Percentiles rank a stretch among this genome's conserved stretches.
These are phyloP conservation scores for Entelurus aequoreus DNA, from an alignment of 2,113 vertebrate species.

Conservation along the genomic window DNA sequence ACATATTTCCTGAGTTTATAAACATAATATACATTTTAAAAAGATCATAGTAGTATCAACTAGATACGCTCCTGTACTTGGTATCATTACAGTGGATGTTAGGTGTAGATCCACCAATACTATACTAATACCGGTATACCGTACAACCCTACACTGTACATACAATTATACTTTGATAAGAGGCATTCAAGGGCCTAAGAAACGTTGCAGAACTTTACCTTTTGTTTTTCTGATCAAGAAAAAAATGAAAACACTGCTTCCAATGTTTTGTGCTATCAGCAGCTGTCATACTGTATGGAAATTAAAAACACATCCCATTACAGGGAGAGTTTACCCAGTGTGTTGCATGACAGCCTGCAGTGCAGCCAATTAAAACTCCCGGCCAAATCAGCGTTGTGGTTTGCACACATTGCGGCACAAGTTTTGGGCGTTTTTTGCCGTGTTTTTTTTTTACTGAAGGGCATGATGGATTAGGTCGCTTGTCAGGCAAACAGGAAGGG, in stretches of 20 bases:
- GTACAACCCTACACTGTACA: no score
- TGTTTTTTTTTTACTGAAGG: conserved; percentile 41
- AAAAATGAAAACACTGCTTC: conserved; percentile 7
- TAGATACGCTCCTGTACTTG: no score
- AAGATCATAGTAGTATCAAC: no score
- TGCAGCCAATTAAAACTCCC: conserved; percentile 58
- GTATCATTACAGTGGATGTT: no score
- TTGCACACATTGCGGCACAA: conserved; percentile 37
- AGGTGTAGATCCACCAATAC: no score
- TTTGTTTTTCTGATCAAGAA: no score
- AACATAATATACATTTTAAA: no score
- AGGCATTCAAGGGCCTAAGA: no score
- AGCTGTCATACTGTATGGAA: conserved; percentile 26
- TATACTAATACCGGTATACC: no score
- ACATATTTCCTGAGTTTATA: no score
- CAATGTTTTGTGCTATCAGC: conserved; percentile 21
- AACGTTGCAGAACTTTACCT: no score
- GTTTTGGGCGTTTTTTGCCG: conserved; percentile 34
- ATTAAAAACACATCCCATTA: conserved; percentile 34
- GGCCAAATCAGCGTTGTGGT: conserved; percentile 48
- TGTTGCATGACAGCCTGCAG: conserved; percentile 52
- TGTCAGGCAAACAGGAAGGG: conserved; percentile 44
- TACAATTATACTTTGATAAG: no score
- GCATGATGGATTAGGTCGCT: conserved; percentile 56
- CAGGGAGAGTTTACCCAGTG: conserved; percentile 42